Evolutionary conservation across 2,797 vertebrate genomes (phyloP), one percentile per base, ranked within the genome.

Genomic region (Falco rusticolus): DNA sequence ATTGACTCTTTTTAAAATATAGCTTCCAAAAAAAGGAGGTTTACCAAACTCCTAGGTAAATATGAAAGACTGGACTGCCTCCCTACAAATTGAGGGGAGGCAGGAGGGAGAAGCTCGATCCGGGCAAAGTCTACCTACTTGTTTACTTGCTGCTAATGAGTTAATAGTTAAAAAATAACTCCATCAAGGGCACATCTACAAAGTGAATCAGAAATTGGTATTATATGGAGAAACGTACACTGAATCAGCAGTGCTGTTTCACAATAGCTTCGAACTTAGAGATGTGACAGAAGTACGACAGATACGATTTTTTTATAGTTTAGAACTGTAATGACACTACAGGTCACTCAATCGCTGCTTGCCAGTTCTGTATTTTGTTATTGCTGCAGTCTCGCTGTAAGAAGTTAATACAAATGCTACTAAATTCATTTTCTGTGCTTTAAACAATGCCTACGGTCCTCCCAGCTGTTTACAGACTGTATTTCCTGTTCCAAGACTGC

Each of bases 111-210:
- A 84, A 87, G 45, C 54, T 59, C 6, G 3, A 34, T 11, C 57
- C 37, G 96, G 84, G 74, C 96, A 96, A 97, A 96, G 95, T 97
- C 97, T 97, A 93, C 26, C 53, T 70, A 56, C 64, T 80, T 96
- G 93, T 96, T 96, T 96, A 94, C 89, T 88, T 93, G 76, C 61
- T 80, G 70, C 82, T 91, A 92, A 94, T 56, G 56, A 92, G 89
- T 95, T 94, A 95, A 94, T 56, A 81, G 93, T 97, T 97, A 96
- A 96, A 97, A 95, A 94, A 92, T 95, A 96, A 94, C 94, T 68
- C 75, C 51, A 93, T 19, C 83, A 94, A 96, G 90, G 91, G 70
- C 93, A 96, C 25, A 56, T 45, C 75, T 70, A 92, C 71, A 80
- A 92, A 82, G 13, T 6, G 66, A 85, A 26, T 83, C 43, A 83